Evolutionary conservation across 2,888 invertebrate genomes (phyloP).

Genomic region (Lamproptera curius): DNA sequence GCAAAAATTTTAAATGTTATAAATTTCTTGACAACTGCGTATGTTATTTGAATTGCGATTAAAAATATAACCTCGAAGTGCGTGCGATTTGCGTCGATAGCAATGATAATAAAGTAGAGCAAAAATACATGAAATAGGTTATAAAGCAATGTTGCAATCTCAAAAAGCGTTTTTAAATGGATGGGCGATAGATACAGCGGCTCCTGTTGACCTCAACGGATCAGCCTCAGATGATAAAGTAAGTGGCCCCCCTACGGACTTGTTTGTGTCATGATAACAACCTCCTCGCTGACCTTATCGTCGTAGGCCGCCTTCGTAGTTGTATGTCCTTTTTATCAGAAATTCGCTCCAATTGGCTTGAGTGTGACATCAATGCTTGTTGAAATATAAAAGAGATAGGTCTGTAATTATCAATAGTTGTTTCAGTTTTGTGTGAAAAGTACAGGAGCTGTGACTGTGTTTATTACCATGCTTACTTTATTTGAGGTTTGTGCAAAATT

Average conservation of each 20-base stretch:
- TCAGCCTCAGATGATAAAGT: slow-evolving; percentile 57
- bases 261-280: slow-evolving; percentile 60
- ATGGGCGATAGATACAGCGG: slow-evolving; percentile 68
- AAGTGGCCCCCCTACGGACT: slow-evolving; percentile 68
- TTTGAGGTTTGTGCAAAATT: slow-evolving; percentile 19
- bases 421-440: too few relatives aligned
- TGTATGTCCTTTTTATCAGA: slow-evolving; percentile 28
- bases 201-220: slow-evolving; percentile 63
- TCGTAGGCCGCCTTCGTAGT: slow-evolving; percentile 25
- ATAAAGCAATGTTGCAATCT: slow-evolving; percentile 49
- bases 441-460: slow-evolving; percentile 1
- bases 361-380: slow-evolving; percentile 40
- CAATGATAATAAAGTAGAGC: slow-evolving; percentile 25
- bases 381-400: slow-evolving; percentile 15
- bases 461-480: slow-evolving; percentile 24
- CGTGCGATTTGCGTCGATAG: slow-evolving; percentile 21
- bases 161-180: slow-evolving; percentile 54
- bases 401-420: slow-evolving; percentile 24
- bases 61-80: slow-evolving; percentile 8
- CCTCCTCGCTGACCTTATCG: slow-evolving; percentile 48
- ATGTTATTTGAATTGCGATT: not conserved
- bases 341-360: slow-evolving; percentile 36
- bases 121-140: slow-evolving; percentile 23
- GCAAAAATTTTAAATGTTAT: too few relatives aligned
- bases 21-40: too few relatives aligned